Conservation (phyloP, 2,797 vertebrate genomes). For the Bucorvus abyssinicus region DNA sequence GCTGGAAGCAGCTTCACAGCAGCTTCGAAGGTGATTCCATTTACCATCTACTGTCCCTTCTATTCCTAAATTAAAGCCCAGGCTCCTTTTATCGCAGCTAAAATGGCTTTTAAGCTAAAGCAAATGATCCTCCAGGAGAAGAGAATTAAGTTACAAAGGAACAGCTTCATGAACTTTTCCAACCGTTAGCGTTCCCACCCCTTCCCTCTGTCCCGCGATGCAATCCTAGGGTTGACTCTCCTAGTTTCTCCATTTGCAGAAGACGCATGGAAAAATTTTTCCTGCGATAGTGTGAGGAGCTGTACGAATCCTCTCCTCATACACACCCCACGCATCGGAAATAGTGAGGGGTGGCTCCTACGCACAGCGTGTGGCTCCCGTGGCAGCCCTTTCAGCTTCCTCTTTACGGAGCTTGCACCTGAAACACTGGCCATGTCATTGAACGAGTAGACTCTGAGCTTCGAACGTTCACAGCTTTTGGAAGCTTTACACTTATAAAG, state of each 20-base stretch:
- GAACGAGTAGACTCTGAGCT: neutral
- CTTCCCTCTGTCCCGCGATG: neutral
- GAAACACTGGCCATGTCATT: fast-evolving
- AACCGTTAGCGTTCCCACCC: neutral
- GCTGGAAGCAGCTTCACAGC: neutral
- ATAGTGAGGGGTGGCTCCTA: neutral
- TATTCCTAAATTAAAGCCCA: neutral
- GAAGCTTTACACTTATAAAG: neutral
- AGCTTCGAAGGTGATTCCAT: neutral
- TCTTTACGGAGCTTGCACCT: too few species aligned
- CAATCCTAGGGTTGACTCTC: fast-evolving
- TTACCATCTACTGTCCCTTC: neutral
- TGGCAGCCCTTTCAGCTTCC: neutral
- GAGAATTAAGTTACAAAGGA: neutral
- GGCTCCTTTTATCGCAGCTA: neutral
- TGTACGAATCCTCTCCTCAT: neutral
- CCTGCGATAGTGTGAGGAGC: neutral
- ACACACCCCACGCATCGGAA: fast-evolving
- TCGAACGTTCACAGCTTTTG: neutral
- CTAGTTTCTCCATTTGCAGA: neutral
- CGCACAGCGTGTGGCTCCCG: neutral
- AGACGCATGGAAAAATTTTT: neutral
- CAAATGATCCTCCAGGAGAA: neutral
- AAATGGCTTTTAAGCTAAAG: neutral
- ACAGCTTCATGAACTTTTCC: neutral